Evolutionary conservation across 1,140 invertebrate genomes (phyloP).

Genomic region (Diprion similis): DNA sequence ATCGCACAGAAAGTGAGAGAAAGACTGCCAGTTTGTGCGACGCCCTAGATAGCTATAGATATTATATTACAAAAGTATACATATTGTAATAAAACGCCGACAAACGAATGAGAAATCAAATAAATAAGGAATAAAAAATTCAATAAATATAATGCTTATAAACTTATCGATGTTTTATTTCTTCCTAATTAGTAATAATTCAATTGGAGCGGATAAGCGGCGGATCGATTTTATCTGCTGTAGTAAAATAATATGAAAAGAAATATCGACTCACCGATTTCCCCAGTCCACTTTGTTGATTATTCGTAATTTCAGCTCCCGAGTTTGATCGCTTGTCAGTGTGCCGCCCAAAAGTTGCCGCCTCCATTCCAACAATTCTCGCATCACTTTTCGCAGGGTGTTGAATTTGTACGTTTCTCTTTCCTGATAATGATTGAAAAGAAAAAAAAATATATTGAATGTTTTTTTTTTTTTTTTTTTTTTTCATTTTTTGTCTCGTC

Average conservation of each 20-base stretch:
- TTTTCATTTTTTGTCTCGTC: not conserved
- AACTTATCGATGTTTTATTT: not conserved
- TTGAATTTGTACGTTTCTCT: conserved; percentile 83
- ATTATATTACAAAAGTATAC: not conserved
- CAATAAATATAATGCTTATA: not conserved
- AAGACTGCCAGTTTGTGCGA: conserved; percentile 53
- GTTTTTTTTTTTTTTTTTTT: no score
- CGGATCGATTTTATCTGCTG: not conserved
- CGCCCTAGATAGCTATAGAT: conserved; percentile 10
- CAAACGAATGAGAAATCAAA: conserved; percentile 8
- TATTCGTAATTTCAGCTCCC: conserved; percentile 84
- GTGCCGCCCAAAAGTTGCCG: conserved; percentile 84
- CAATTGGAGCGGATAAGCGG: not conserved
- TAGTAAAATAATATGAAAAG: not conserved
- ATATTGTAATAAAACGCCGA: not conserved
- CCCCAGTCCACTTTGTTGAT: conserved; percentile 94
- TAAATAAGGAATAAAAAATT: conserved; percentile 22
- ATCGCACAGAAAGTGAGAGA: conserved; percentile 39
- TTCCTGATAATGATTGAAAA: conserved; percentile 68
- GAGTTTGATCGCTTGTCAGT: conserved; percentile 87
- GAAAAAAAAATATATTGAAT: conserved; percentile 5
- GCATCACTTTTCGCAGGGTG: conserved; percentile 85
- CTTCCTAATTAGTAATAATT: not conserved
- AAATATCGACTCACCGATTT: conserved; percentile 79
- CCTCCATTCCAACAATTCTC: conserved; percentile 84